Percentiles rank a stretch among this genome's conserved stretches.
Evolutionary conservation across 2,797 vertebrate species (phyloP).

Genomic region (Alexandromys oeconomus): DNA sequence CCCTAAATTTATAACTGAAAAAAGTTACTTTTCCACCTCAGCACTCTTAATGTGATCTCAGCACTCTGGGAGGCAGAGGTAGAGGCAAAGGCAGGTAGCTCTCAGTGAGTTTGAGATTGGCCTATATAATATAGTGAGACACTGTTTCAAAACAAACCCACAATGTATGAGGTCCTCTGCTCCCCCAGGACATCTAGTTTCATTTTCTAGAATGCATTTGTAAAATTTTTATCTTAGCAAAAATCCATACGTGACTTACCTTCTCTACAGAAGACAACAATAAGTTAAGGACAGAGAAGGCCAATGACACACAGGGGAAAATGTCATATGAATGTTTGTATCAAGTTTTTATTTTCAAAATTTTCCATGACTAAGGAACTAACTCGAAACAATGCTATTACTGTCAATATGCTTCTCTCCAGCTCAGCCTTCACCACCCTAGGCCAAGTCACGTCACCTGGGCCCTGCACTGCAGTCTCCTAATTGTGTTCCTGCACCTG

Average conservation of each 20-base stretch:
- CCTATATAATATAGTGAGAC: not conserved
- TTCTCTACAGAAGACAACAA: conserved; percentile 40
- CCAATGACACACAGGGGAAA: conserved; percentile 10
- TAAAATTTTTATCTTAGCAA: conserved; percentile 20
- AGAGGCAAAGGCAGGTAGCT: not conserved
- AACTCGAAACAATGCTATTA: conserved; percentile 47
- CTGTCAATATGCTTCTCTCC: not conserved
- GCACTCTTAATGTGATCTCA: not conserved
- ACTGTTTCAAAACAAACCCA: not conserved
- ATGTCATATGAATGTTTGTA: not conserved
- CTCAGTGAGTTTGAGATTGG: not conserved
- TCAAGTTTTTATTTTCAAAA: conserved; percentile 45
- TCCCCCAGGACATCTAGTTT: not conserved
- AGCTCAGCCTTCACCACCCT: not conserved
- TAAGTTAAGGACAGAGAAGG: conserved; percentile 6
- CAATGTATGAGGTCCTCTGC: not conserved
- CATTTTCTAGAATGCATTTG: conserved; percentile 34
- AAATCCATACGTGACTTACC: not conserved
- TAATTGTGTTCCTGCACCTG: not conserved
- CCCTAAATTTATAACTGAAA: conserved; percentile 41
- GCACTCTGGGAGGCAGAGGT: not conserved
- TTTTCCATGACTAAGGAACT: conserved; percentile 35
- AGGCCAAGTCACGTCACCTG: not conserved
- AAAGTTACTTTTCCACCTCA: conserved; percentile 16
- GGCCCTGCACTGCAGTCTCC: not conserved